phyloP scores from a whole-genome alignment of 2,888 invertebrate species.

The Pheosia tremula region DNA sequence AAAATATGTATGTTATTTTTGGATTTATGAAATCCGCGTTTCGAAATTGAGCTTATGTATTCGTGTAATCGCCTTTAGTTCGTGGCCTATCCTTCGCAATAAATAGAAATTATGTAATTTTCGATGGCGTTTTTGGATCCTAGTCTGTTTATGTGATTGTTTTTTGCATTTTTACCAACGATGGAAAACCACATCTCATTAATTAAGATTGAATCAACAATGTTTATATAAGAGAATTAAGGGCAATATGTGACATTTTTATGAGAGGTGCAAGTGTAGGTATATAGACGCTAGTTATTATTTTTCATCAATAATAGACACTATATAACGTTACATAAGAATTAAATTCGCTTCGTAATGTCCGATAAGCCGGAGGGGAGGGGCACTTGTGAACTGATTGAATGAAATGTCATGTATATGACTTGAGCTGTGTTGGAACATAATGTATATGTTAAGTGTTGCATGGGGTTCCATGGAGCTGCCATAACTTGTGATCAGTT shows the following conservation, averaged over 20 bases:
- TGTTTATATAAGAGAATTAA: conserved; percentile 63
- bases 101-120: conserved; percentile 72
- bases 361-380: conserved; percentile 43
- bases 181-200: conserved; percentile 80
- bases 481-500: conserved; percentile 84
- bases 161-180: conserved; percentile 80
- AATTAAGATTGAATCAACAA: conserved; percentile 77
- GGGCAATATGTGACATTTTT: conserved; percentile 76
- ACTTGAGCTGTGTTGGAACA: conserved; percentile 67
- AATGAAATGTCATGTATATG: conserved; percentile 72
- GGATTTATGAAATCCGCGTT: conserved; percentile 79
- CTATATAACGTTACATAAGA: conserved; percentile 42
- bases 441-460: conserved; percentile 61
- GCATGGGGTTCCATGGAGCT: conserved; percentile 81
- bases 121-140: conserved; percentile 77
- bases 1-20: conserved; percentile 39
- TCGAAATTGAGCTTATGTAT: conserved; percentile 73
- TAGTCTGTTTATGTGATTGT: conserved; percentile 83
- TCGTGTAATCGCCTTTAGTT: conserved; percentile 74
- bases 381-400: conserved; percentile 63
- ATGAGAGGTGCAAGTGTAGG: conserved; percentile 60
- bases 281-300: conserved; percentile 40
- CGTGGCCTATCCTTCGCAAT: conserved; percentile 79
- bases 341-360: conserved; percentile 59
- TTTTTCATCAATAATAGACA: conserved; percentile 42